Base-by-base conservation (phyloP, 1,140 invertebrate genomes). In the Thaumetopoea pityocampa region DNA sequence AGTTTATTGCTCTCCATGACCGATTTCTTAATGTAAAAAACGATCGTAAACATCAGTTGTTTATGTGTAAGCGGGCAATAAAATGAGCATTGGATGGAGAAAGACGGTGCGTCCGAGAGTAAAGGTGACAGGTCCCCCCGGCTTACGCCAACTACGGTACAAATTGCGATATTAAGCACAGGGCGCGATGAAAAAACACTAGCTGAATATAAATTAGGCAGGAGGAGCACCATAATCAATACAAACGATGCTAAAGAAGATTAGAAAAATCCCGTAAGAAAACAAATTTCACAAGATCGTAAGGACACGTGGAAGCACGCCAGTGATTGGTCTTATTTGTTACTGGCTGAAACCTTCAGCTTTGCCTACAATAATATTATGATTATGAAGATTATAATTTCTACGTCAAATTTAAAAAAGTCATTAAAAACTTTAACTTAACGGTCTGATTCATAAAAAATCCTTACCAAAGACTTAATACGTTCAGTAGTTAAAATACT, bases 181-280 rank as follows among this genome's bases (percentile, higher is more conserved):
- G 62, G 69, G 62, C 72, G 77, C 81, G 80, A 84, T 84, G 80
- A 84, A 84, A 84, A 81, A 84, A 81, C 80, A 78, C 80, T 70
- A 70, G 66, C 80, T 78, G 80, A 84, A 84, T 84, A 84, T 84
- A 84, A 84, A 84, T 84, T 76, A 84, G 77, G 71, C 65, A 56
- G 69, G 66, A 72, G 70, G 58, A 64, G 54, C 72, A 67, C 74
- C 74, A 81, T 81, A 84, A 84, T 84, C 80, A 81, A 84, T 81
- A 84, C 81, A 84, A 84, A 84, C 74, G 80, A 84, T 84, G 70
- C 71, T 72, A 67, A 76, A 66, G 72, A 73, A 81, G 80, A 84
- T 84, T 84, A 84, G 79, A 81, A 81, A 79, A 81, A 81, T 84
- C 79, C 77, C 66, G 66, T 69, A 67, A 68, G 69, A 76, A 76